phyloP scores from a whole-genome alignment of 2,888 invertebrate genomes.

The Drosophila borborema region DNA sequence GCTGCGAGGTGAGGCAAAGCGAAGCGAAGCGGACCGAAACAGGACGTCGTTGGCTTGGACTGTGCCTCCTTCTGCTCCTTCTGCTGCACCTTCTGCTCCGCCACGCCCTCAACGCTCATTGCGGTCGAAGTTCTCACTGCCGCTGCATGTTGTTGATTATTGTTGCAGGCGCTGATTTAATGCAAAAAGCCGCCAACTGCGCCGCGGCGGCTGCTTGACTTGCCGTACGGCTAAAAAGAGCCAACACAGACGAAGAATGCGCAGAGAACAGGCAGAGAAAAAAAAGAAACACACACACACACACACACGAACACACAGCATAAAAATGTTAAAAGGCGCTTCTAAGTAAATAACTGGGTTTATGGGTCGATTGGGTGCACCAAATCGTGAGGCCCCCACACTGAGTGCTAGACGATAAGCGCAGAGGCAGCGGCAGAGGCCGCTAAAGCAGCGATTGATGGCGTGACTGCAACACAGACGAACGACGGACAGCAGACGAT shows the following conservation, averaged over 20 bases:
- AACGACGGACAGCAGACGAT: conserved; percentile 19
- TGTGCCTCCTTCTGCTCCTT: not conserved
- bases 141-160: conserved; percentile 72
- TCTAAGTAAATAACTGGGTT: conserved; percentile 83
- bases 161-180: conserved; percentile 81
- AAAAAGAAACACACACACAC: conserved; percentile 2
- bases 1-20: not conserved
- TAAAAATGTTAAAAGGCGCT: conserved; percentile 80
- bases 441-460: conserved; percentile 50
- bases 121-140: conserved; percentile 39
- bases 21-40: conserved; percentile 2
- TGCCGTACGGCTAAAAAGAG: conserved; percentile 50
- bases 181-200: conserved; percentile 66
- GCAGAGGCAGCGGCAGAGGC: not conserved
- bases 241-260: conserved; percentile 49
- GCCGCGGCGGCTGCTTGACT: conserved; percentile 44
- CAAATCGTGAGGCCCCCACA: conserved; percentile 79
- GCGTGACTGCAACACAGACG: conserved; percentile 35
- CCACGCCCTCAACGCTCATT: conserved; percentile 43
- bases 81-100: not conserved
- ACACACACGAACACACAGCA: conserved; percentile 20
- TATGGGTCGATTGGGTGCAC: conserved; percentile 84
- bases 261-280: conserved; percentile 29
- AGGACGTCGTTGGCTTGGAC: conserved; percentile 1
- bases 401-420: conserved; percentile 44